These are phyloP conservation scores for Cerastoderma edule DNA, from an alignment of 2,888 invertebrate species.

Conservation along the genomic window DNA sequence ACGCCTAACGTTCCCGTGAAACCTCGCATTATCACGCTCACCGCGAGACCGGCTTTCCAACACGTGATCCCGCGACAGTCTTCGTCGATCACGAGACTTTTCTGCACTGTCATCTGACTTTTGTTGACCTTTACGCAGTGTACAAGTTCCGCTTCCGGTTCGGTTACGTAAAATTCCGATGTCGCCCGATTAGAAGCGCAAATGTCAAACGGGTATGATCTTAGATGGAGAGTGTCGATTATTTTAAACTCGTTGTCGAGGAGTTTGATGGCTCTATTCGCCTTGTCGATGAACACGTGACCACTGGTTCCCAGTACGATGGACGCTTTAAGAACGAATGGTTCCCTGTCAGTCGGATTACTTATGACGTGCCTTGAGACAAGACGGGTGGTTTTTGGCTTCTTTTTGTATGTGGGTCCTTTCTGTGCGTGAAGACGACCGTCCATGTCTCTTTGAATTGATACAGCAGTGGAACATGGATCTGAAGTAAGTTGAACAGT, in stretches of 20 bases:
- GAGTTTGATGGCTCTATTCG: constrained; percentile 47
- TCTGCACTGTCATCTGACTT: constrained; percentile 34
- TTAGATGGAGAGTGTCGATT: constrained; percentile 28
- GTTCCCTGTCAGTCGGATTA: constrained; percentile 38
- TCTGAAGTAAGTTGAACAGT: too few relatives aligned
- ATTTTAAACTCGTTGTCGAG: constrained; percentile 33
- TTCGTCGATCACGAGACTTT: constrained; percentile 37
- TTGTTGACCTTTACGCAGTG: constrained; percentile 41
- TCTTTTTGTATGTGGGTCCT: constrained; percentile 42
- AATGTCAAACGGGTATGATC: constrained; percentile 46
- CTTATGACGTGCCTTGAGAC: constrained; percentile 24
- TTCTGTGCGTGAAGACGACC: constrained; percentile 28
- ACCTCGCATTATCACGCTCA: constrained; percentile 42
- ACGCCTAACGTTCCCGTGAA: constrained; percentile 49
- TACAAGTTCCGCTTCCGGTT: constrained; percentile 47
- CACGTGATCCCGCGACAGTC: constrained; percentile 55
- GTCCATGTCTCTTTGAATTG: too few relatives aligned
- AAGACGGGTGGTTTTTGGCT: constrained; percentile 7
- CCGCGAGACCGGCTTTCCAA: constrained; percentile 48
- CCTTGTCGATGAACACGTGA: constrained; percentile 39
- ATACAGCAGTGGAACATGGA: too few relatives aligned
- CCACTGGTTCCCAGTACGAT: constrained; percentile 21
- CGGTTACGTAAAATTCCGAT: constrained; percentile 52
- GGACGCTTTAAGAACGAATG: constrained; percentile 31
- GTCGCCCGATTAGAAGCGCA: constrained; percentile 42